Conservation (phyloP, 2,113 vertebrate species). For the Vicugna pacos region DNA sequence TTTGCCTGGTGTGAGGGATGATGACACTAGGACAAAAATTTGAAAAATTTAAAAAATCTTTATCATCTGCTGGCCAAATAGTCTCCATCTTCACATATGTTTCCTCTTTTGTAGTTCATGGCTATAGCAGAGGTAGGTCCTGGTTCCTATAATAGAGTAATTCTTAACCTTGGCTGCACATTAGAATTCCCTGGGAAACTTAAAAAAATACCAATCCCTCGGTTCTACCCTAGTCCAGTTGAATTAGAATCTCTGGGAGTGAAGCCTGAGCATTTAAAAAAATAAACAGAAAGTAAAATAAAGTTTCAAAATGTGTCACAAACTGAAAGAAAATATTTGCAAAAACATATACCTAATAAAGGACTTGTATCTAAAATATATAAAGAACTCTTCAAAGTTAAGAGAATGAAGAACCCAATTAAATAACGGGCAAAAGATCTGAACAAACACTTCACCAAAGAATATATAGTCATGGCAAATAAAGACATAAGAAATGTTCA, state of each 20-base stretch:
- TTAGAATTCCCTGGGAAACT: background rate
- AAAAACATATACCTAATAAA: background rate
- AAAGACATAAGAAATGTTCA: background rate
- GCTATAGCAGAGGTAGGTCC: background rate
- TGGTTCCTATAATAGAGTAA: background rate
- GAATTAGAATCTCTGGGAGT: background rate
- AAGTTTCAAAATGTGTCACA: background rate
- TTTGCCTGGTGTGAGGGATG: background rate
- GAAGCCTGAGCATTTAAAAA: background rate
- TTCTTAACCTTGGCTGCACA: background rate
- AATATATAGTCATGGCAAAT: background rate
- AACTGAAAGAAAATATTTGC: background rate
- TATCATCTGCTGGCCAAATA: background rate
- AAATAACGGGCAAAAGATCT: background rate
- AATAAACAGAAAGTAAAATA: background rate
- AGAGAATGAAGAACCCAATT: background rate
- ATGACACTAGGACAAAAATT: background rate
- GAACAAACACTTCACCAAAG: background rate
- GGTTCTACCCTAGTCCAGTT: background rate
- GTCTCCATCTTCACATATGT: background rate
- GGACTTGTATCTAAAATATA: background rate
- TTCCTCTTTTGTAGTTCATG: background rate
- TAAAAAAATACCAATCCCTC: background rate
- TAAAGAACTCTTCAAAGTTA: constrained; percentile 11
- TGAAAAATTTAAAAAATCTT: too few relatives aligned